These are phyloP conservation scores for Manacus vitellinus DNA, from an alignment of 2,113 vertebrate species.

Conservation along the genomic window DNA sequence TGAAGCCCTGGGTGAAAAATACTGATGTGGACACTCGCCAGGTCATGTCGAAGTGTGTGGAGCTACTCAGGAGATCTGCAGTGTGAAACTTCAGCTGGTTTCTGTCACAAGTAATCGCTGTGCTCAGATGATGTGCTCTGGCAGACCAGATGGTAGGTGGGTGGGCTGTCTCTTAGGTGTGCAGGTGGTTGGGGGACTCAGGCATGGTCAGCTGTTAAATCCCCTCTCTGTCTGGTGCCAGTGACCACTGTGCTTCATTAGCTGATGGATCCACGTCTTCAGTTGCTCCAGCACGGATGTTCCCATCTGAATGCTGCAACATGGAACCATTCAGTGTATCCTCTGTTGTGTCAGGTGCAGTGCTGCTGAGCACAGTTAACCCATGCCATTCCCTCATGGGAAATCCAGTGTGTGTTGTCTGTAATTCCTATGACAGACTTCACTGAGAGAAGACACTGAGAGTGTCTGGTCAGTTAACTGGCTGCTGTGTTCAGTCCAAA, in stretches of 20 bases:
- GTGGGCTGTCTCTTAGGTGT: neutral
- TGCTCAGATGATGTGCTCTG: neutral
- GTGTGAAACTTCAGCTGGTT: neutral
- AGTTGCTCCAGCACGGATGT: neutral
- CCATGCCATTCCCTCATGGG: accelerated
- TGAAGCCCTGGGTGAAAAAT: neutral
- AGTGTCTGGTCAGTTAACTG: neutral
- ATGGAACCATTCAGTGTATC: neutral
- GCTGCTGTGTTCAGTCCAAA: neutral
- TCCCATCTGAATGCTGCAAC: neutral
- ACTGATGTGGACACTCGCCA: accelerated
- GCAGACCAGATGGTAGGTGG: neutral
- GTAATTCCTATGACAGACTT: neutral
- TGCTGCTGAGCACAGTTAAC: neutral
- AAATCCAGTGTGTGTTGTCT: neutral
- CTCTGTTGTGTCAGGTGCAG: neutral
- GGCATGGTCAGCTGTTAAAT: neutral
- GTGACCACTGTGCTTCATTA: neutral
- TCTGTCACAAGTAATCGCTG: neutral
- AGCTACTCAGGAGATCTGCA: neutral
- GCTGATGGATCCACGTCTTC: neutral
- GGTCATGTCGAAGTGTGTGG: neutral
- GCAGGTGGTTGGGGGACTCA: neutral
- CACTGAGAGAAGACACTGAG: neutral
- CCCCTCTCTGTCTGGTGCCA: accelerated